These are phyloP conservation scores for Cyclina sinensis DNA, from an alignment of 1,140 invertebrate genomes.

Conservation along the genomic window DNA sequence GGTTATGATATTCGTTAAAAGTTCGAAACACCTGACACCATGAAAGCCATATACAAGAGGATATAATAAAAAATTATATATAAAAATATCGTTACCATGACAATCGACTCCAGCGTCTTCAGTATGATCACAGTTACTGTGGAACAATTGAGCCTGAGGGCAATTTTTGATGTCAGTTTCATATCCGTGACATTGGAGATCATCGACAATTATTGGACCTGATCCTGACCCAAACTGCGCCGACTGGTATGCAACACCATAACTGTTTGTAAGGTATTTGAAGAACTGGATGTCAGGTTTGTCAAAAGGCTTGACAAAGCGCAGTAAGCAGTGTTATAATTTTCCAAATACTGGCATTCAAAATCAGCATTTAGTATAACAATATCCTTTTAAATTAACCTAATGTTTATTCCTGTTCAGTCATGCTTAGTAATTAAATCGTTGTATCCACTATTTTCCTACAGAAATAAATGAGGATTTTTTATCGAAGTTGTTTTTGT, in stretches of 20 bases:
- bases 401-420: no score
- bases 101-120: constrained; percentile 52
- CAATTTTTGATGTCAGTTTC: constrained; percentile 11
- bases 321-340: not conserved
- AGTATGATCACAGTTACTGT: not conserved
- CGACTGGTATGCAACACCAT: not conserved
- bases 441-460: no score
- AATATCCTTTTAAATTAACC: no score
- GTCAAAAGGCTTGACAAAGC: not conserved
- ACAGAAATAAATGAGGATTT: no score
- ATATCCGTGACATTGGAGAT: constrained; percentile 16
- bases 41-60: no score
- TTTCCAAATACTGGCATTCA: not conserved
- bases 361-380: no score
- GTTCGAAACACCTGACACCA: no score
- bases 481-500: no score
- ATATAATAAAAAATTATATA: no score
- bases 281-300: not conserved
- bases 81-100: constrained; percentile 30
- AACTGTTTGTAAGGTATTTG: not conserved
- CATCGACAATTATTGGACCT: not conserved
- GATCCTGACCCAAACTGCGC: constrained; percentile 9
- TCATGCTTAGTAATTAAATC: no score
- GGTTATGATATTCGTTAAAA: no score
- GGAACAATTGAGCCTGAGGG: not conserved